Percentiles rank a stretch among this genome's conserved stretches.
phyloP scores from a whole-genome alignment of 2,888 invertebrate species.

The Encarsia formosa region DNA sequence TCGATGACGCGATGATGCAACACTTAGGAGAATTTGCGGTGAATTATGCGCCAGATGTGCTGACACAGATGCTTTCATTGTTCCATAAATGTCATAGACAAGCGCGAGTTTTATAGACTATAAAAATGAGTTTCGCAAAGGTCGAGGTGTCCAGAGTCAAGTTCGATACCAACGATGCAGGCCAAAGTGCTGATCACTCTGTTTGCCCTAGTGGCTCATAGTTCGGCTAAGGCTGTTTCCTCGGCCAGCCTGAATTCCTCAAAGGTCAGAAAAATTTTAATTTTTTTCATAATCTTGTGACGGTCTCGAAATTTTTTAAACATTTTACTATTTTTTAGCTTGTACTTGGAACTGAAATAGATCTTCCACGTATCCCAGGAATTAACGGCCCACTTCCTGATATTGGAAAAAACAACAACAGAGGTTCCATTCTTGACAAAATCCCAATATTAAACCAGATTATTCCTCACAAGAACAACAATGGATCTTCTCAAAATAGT shows the following conservation, averaged over 20 bases:
- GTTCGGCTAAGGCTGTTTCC: conserved; percentile 32
- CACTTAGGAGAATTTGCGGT: background rate
- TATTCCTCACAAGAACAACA: background rate
- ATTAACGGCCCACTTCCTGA: conserved; percentile 7
- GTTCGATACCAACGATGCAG: conserved; percentile 13
- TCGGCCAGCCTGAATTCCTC: conserved; percentile 16
- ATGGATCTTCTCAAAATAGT: background rate
- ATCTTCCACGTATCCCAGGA: conserved; percentile 15
- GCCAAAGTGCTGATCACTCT: conserved; percentile 6
- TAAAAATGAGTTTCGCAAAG: conserved; percentile 19
- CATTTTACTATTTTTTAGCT: conserved; percentile 4
- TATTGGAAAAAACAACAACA: too few relatives aligned
- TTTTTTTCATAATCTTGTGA: background rate
- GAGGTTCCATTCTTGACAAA: too few relatives aligned
- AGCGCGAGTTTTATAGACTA: background rate
- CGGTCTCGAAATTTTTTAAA: background rate
- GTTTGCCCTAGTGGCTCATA: conserved; percentile 31
- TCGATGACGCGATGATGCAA: too few relatives aligned
- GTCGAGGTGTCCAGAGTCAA: conserved; percentile 21
- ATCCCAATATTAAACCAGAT: too few relatives aligned
- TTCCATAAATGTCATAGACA: background rate
- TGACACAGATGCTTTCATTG: conserved; percentile 29
- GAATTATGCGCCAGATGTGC: conserved; percentile 4
- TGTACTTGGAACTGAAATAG: conserved; percentile 2
- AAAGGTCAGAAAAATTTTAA: background rate